These are phyloP conservation scores for Natrix natrix DNA, from an alignment of 2,797 vertebrate species.

Conservation along the genomic window DNA sequence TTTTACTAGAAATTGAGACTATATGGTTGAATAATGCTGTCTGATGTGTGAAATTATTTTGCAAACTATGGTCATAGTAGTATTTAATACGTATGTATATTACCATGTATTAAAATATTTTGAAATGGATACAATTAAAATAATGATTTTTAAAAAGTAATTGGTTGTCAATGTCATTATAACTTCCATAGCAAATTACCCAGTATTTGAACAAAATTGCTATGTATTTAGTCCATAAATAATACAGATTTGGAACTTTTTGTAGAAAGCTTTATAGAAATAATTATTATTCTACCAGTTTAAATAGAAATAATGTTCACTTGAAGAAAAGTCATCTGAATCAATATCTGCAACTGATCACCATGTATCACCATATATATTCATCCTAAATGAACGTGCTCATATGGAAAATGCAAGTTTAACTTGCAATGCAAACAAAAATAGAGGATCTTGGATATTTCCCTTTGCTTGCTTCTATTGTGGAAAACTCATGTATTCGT, in stretches of 20 bases:
- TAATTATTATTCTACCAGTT: not conserved
- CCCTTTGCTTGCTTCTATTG: not conserved
- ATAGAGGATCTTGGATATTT: not conserved
- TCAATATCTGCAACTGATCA: not conserved
- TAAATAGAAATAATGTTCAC: not conserved
- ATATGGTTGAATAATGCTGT: not conserved
- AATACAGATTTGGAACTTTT: not conserved
- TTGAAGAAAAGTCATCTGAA: not conserved
- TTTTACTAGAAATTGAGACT: too few species aligned
- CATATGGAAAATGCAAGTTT: not conserved
- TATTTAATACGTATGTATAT: not conserved
- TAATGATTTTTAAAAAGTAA: not conserved
- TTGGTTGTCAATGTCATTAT: not conserved
- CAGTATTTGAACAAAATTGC: not conserved
- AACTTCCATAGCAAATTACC: not conserved
- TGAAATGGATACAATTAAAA: not conserved
- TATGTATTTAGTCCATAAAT: not conserved
- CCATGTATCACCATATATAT: not conserved
- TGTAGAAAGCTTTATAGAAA: not conserved
- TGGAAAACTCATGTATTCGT: not conserved
- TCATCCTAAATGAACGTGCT: not conserved
- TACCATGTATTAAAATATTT: not conserved
- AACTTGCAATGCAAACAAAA: not conserved
- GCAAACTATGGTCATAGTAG: not conserved
- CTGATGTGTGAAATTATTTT: not conserved